Conservation (phyloP, 2,797 vertebrate genomes). For the Pelobates cultripes region DNA sequence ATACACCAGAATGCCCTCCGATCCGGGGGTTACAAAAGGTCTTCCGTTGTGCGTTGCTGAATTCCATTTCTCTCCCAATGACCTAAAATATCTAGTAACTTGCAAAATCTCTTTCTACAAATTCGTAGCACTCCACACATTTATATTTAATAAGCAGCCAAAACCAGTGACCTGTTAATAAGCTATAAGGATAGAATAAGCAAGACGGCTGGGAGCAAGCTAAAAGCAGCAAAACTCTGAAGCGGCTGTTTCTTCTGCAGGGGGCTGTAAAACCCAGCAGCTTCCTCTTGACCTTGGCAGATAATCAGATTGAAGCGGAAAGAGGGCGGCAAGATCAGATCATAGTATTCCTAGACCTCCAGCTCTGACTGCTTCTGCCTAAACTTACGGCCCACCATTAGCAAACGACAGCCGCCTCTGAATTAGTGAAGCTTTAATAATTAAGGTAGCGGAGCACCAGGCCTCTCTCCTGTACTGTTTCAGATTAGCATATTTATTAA, state of each 20-base stretch:
- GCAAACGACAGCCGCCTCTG: slow-evolving; percentile 57
- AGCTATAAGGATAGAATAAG: slow-evolving; percentile 34
- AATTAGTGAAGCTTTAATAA: slow-evolving; percentile 74
- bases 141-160: slow-evolving; percentile 46
- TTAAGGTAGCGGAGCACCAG: slow-evolving; percentile 67
- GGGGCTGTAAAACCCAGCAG: slow-evolving; percentile 24
- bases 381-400: slow-evolving; percentile 43
- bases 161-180: slow-evolving; percentile 50
- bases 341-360: slow-evolving; percentile 25
- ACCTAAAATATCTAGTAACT: background rate
- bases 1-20: background rate
- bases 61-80: background rate
- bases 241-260: slow-evolving; percentile 35
- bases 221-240: slow-evolving; percentile 37
- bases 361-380: slow-evolving; percentile 18
- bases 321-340: slow-evolving; percentile 24
- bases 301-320: slow-evolving; percentile 52
- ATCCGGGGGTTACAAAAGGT: background rate
- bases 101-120: slow-evolving; percentile 3
- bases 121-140: slow-evolving; percentile 18
- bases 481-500: slow-evolving; percentile 76
- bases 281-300: slow-evolving; percentile 52
- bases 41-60: background rate
- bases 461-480: slow-evolving; percentile 62
- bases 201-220: background rate